Base-by-base conservation (phyloP, 92 coral and sea anemone species). In the Ricordea florida region DNA sequence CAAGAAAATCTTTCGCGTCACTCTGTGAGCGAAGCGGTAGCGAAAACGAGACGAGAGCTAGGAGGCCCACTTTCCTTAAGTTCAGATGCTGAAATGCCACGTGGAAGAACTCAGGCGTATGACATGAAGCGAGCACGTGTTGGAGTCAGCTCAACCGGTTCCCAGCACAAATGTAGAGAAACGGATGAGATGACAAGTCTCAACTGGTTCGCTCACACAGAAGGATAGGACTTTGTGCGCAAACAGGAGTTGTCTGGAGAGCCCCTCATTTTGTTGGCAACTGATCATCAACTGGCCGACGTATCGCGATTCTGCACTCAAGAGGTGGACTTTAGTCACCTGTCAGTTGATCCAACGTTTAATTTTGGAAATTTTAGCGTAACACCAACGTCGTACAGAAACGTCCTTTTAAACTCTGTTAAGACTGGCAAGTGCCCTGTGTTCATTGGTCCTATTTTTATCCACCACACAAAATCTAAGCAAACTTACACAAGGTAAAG, bases 381-480 rank as follows among this genome's bases (percentile, higher is more conserved):
- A 2, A 67, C 75, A 3, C 62, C 75, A 28, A 67, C 75, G 10
- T 67, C 75, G 22, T 67, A 67, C 16, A 18, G 75, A 45, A 67
- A 67, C 43, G 15, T 67, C 6, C 75, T 48, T 45, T 31, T 57
- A 42, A 73, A 73, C 18, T 73, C 57, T 15, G 43, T 48, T 0
- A 57, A 57, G 34, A 73, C 80, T 57, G 69, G 69, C 4, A 73
- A 73, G 52, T 17, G 43, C 1, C 80, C 80, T 57, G 78, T 70
- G n/a, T 70, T 52, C 47, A 70, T 70, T 22, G 66, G 78, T 0
- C 78, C 66, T 8, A 34, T 52, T 21, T 70, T 70, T 37, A 70
- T 70, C 1, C 66, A 52, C 25, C 78, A 34, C 18, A 32, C 78
- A 0, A 51, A 69, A 52, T 61, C 25, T 31, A 48, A 41, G 36